A percentile compares a stretch with the other conserved stretches of the same genome.
Conservation (phyloP, 2,888 invertebrate species). For the Leucania comma region DNA sequence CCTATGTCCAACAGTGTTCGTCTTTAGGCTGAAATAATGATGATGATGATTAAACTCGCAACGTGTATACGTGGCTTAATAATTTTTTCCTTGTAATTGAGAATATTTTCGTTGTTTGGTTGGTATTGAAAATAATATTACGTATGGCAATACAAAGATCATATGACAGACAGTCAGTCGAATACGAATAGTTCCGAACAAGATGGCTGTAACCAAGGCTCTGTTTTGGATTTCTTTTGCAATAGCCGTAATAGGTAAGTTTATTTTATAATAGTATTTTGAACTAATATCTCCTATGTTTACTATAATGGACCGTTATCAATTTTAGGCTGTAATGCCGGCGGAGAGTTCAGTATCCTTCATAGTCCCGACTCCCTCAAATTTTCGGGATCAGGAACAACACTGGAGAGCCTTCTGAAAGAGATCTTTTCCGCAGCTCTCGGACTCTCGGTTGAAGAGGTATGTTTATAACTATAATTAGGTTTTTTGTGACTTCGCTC, state of each 20-base stretch:
- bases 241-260: slow-evolving; percentile 84
- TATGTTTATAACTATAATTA: slow-evolving; percentile 75
- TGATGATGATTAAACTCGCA: neutral
- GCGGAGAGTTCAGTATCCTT: slow-evolving; percentile 93
- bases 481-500: neutral
- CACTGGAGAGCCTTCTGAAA: slow-evolving; percentile 92
- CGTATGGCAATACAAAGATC: slow-evolving; percentile 80
- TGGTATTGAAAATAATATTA: slow-evolving; percentile 53
- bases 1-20: too few relatives aligned
- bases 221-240: slow-evolving; percentile 82
- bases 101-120: slow-evolving; percentile 39
- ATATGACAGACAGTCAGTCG: slow-evolving; percentile 88
- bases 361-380: slow-evolving; percentile 92
- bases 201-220: slow-evolving; percentile 85
- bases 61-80: neutral
- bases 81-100: neutral
- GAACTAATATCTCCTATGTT: neutral
- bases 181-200: slow-evolving; percentile 75
- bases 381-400: slow-evolving; percentile 92
- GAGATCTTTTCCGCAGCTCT: slow-evolving; percentile 94
- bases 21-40: too few relatives aligned
- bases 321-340: slow-evolving; percentile 87
- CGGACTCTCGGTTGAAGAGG: slow-evolving; percentile 94
- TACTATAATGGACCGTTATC: neutral
- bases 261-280: slow-evolving; percentile 18